phyloP scores from a whole-genome alignment of 2,888 invertebrate species.

The Incurvaria masculella region DNA sequence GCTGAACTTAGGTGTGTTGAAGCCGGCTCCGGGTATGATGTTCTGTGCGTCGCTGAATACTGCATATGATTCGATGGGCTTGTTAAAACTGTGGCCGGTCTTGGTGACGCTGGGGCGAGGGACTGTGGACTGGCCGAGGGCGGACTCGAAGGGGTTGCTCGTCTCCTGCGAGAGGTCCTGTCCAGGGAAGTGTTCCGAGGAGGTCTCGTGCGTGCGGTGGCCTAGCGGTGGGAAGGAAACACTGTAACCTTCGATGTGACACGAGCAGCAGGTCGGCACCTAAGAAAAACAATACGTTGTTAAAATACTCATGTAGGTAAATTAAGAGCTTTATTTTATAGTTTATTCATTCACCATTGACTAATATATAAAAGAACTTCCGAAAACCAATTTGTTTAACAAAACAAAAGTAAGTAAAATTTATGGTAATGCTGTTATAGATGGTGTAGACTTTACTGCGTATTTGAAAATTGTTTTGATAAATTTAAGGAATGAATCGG shows the following conservation, averaged over 20 bases:
- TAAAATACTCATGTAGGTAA: too few species aligned
- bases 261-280: constrained; percentile 79
- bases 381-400: too few species aligned
- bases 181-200: constrained; percentile 56
- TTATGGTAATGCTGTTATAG: too few species aligned
- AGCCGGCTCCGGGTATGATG: constrained; percentile 32
- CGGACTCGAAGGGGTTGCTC: constrained; percentile 45
- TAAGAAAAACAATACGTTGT: constrained; percentile 24
- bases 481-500: too few species aligned
- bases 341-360: too few species aligned
- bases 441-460: too few species aligned
- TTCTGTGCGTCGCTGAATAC: constrained; percentile 34
- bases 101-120: constrained; percentile 35
- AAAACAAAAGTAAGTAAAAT: too few species aligned
- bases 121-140: constrained; percentile 30
- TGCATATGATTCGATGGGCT: constrained; percentile 35
- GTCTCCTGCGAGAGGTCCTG: constrained; percentile 50
- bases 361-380: too few species aligned
- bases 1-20: constrained; percentile 27
- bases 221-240: constrained; percentile 64
- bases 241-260: constrained; percentile 74
- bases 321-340: too few species aligned
- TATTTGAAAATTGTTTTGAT: too few species aligned
- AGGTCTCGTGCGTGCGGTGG: constrained; percentile 47
- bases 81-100: constrained; percentile 31